Evolutionary conservation across 1,140 invertebrate species (phyloP).

Genomic region (Brevipalpus yothersi): DNA sequence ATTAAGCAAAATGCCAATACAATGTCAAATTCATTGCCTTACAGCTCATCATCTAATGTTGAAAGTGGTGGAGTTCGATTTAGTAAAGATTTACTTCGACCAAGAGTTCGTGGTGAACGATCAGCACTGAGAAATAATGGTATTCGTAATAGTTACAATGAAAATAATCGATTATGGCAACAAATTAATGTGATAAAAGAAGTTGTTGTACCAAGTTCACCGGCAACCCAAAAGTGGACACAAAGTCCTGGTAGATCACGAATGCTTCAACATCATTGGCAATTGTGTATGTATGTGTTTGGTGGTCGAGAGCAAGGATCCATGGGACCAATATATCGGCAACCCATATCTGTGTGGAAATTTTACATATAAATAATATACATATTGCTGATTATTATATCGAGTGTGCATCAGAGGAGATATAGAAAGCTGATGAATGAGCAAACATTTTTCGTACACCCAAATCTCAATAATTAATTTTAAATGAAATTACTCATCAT

Average conservation of each 20-base stretch:
- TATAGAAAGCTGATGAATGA: too few species aligned
- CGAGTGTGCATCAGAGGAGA: too few species aligned
- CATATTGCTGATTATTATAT: too few species aligned
- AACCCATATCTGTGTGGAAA: slow-evolving; percentile 16
- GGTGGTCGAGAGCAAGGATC: slow-evolving; percentile 13
- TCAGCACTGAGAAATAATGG: not conserved
- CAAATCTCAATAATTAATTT: too few species aligned
- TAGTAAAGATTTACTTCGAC: not conserved
- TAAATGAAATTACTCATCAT: too few species aligned
- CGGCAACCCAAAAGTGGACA: not conserved
- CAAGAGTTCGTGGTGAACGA: not conserved
- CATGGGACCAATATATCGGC: slow-evolving; percentile 9
- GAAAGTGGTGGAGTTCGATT: not conserved
- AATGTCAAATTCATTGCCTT: not conserved
- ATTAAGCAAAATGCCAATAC: not conserved
- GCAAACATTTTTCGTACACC: too few species aligned
- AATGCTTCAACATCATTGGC: slow-evolving; percentile 12
- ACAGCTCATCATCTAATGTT: not conserved
- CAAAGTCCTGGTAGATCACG: not conserved
- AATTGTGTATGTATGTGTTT: slow-evolving; percentile 15
- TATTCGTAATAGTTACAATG: not conserved
- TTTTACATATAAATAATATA: slow-evolving; percentile 13
- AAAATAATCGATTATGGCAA: not conserved
- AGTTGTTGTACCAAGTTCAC: slow-evolving; percentile 7
- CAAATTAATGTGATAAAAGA: slow-evolving; percentile 6